Evolutionary conservation across 2,797 vertebrate species (phyloP).

Genomic region (Gila robusta): DNA sequence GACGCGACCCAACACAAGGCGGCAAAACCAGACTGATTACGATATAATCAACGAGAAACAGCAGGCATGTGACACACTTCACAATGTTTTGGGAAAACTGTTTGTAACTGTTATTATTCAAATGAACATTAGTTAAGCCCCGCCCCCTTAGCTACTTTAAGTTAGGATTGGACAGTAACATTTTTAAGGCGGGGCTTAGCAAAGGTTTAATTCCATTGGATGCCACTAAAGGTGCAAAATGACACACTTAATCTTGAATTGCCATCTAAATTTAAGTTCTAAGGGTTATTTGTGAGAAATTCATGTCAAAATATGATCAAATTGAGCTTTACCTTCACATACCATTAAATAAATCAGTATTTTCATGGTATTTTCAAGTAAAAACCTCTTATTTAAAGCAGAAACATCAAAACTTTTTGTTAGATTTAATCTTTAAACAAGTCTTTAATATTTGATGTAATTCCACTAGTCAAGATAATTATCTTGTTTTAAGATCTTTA

Average conservation of each 20-base stretch:
- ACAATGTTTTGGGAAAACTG: background rate
- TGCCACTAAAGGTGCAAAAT: background rate
- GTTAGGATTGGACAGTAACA: too few relatives aligned
- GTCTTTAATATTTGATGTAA: background rate
- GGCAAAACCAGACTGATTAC: background rate
- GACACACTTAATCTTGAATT: background rate
- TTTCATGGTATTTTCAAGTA: background rate
- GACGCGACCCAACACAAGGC: too few relatives aligned
- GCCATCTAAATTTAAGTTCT: background rate
- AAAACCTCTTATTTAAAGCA: background rate
- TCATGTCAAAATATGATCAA: background rate
- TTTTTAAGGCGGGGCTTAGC: background rate
- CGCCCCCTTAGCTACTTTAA: background rate
- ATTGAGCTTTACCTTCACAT: background rate
- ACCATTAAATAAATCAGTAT: background rate
- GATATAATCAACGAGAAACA: background rate
- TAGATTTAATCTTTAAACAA: background rate
- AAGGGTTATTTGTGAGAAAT: background rate
- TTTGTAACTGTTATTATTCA: background rate
- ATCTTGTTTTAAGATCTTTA: background rate
- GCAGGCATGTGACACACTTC: background rate
- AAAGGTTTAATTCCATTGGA: background rate
- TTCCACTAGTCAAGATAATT: background rate
- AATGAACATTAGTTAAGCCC: background rate
- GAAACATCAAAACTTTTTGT: background rate